Conservation (phyloP, 2,113 vertebrate genomes). For the Manacus vitellinus region DNA sequence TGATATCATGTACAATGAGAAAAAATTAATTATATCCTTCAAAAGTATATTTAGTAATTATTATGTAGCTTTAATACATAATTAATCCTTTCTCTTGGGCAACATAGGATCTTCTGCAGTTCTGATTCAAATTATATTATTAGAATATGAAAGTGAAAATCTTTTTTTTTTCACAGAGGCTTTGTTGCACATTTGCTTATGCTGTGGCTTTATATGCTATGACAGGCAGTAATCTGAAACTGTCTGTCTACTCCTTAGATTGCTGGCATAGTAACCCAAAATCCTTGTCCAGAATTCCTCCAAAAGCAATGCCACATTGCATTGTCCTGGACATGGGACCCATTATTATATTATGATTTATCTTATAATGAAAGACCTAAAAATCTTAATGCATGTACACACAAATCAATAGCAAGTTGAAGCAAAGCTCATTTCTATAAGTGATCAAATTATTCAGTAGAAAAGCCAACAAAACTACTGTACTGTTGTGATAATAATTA, state of each 20-base stretch:
- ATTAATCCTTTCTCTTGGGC: neutral
- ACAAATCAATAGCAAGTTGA: neutral
- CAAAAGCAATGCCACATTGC: neutral
- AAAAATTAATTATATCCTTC: neutral
- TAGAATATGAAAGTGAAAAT: neutral
- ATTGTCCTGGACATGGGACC: neutral
- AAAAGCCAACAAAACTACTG: constrained; percentile 1
- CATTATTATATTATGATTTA: neutral
- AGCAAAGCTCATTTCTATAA: neutral
- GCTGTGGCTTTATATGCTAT: neutral
- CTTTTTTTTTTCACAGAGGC: neutral
- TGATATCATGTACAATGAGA: neutral
- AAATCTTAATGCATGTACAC: neutral
- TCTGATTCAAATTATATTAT: neutral
- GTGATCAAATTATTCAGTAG: neutral
- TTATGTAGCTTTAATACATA: neutral
- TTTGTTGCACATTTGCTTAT: accelerated
- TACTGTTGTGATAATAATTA: constrained; percentile 6
- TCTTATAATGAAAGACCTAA: neutral
- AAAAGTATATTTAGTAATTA: neutral
- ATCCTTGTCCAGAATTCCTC: neutral
- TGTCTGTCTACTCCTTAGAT: neutral
- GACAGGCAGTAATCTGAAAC: neutral
- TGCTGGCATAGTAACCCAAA: neutral
- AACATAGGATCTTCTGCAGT: neutral